A percentile compares a stretch with the other conserved stretches of the same genome.
Evolutionary conservation across 2,888 invertebrate species (phyloP).

Genomic region (Harpagoxenus sublaevis): DNA sequence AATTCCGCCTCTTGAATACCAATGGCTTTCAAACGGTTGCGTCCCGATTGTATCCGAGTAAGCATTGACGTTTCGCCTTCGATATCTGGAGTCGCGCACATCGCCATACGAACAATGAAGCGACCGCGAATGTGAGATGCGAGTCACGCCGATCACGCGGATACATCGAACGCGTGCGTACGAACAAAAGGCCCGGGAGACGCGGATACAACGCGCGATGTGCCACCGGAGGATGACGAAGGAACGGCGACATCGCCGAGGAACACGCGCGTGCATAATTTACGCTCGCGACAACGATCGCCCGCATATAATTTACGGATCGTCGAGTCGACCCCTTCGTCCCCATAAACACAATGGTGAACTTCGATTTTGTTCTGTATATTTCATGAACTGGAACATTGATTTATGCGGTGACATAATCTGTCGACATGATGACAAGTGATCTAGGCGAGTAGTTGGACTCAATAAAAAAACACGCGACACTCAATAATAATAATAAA

Average conservation of each 20-base stretch:
- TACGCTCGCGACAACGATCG: constrained; percentile 62
- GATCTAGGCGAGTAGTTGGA: not conserved
- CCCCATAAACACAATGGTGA: not conserved
- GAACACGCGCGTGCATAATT: constrained; percentile 70
- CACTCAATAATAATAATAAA: not conserved
- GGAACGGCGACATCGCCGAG: not conserved
- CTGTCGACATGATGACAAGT: not conserved
- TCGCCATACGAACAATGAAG: constrained; percentile 66
- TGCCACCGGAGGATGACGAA: constrained; percentile 2
- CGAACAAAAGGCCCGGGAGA: constrained; percentile 34
- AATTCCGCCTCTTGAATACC: constrained; percentile 30
- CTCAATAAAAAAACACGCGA: not conserved
- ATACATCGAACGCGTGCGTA: constrained; percentile 45
- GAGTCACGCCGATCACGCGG: constrained; percentile 70
- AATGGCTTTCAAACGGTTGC: not conserved
- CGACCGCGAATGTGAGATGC: constrained; percentile 67
- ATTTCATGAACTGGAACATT: not conserved
- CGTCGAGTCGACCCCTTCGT: constrained; percentile 19
- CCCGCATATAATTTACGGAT: constrained; percentile 71
- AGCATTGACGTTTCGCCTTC: not conserved
- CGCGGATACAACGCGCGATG: constrained; percentile 10
- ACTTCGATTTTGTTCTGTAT: not conserved
- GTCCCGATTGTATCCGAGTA: not conserved
- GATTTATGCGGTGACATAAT: not conserved
- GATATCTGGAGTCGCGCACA: not conserved